Evolutionary conservation across 2,888 invertebrate species (phyloP).

Genomic region (Epistrophe grossulariae): DNA sequence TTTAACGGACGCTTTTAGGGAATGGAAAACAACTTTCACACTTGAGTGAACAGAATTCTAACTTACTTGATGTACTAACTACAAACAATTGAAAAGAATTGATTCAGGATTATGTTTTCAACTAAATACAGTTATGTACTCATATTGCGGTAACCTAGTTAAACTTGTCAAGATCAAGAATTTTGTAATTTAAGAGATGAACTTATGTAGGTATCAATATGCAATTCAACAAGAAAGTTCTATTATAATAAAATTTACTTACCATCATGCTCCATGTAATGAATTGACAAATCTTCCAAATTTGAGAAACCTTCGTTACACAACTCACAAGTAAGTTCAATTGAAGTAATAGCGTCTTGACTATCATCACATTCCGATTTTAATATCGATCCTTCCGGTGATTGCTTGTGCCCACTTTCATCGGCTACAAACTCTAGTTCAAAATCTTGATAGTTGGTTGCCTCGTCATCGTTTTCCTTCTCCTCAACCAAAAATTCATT

Average conservation of each 20-base stretch:
- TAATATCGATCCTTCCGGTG: background rate
- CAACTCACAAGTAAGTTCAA: slow-evolving; percentile 5
- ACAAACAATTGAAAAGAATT: no score
- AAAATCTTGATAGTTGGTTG: background rate
- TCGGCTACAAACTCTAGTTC: slow-evolving; percentile 10
- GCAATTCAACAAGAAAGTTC: no score
- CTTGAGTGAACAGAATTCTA: no score
- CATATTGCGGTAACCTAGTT: no score
- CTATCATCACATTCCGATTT: slow-evolving; percentile 8
- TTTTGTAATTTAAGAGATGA: no score
- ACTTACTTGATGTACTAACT: no score
- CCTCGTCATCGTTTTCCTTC: background rate
- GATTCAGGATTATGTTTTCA: no score
- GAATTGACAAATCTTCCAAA: background rate
- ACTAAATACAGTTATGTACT: no score
- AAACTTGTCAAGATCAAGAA: no score
- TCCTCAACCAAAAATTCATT: background rate
- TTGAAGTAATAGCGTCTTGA: background rate
- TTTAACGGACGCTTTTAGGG: no score
- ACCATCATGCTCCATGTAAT: background rate
- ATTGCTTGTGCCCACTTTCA: slow-evolving; percentile 5
- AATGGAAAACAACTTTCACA: no score
- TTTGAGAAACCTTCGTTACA: background rate
- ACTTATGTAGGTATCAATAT: no score
- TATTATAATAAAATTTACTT: background rate